A percentile compares a stretch with the other conserved stretches of the same genome.
Conservation (phyloP, 1,140 invertebrate species). For the Caenorhabditis latens region DNA sequence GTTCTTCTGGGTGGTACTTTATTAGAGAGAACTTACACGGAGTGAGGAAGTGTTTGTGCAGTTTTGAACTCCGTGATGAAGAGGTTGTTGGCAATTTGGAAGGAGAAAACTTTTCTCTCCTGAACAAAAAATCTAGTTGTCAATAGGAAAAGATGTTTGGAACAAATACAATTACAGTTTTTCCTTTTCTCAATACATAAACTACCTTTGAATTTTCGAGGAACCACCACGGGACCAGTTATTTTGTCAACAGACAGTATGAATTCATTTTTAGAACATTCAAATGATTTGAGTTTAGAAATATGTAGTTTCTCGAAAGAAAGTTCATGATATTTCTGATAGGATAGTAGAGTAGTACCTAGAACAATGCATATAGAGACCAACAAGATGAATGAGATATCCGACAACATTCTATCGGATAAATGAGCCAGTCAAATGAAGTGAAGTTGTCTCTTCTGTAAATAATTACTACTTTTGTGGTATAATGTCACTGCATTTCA, state of each 20-base stretch:
- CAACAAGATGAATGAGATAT: not conserved
- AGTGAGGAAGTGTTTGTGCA: slow-evolving; percentile 40
- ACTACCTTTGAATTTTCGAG: not conserved
- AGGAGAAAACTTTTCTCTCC: not conserved
- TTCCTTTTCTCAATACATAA: too few species aligned
- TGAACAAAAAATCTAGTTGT: not conserved
- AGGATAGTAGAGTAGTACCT: slow-evolving; percentile 6
- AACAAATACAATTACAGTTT: not conserved
- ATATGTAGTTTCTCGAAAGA: not conserved
- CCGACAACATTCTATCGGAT: not conserved
- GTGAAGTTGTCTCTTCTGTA: not conserved
- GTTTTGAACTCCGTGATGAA: slow-evolving; percentile 35
- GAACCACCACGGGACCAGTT: slow-evolving; percentile 13
- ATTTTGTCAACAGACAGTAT: not conserved
- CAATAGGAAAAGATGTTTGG: not conserved
- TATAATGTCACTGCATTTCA: not conserved
- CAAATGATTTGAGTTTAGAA: not conserved
- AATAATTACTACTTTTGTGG: slow-evolving; percentile 1
- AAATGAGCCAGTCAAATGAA: too few species aligned
- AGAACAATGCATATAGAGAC: slow-evolving; percentile 10
- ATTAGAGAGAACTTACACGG: not conserved
- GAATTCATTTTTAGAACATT: not conserved
- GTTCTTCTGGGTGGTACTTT: not conserved
- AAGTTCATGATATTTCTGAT: not conserved
- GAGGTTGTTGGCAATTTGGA: not conserved